Base-by-base conservation (phyloP, 2,888 invertebrate genomes). In the Polydrusus cervinus region DNA sequence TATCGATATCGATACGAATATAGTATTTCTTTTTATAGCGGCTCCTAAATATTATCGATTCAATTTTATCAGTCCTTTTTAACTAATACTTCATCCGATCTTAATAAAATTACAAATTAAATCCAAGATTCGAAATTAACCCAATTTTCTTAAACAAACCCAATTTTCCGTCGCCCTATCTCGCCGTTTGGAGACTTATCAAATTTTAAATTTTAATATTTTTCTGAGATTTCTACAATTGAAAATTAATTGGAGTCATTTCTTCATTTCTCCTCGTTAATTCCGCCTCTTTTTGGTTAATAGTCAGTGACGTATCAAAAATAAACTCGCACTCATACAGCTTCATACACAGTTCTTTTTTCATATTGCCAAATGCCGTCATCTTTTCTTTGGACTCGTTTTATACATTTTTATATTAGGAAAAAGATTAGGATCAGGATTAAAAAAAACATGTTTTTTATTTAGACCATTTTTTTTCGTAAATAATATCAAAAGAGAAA, bases 181-280 rank as follows among this genome's bases (percentile, higher is more conserved):
- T 75, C 74, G 14, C 14, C 60, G 40, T 38, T 60, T 34, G 65
- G 60, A 51, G 78, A 76, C 75, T 80, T 79, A 80, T 78, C 80
- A 78, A 81, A 83, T 83, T 84, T 85, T 81, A 83, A 85, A 86
- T 85, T 86, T 85, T 83, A 84, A 86, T 85, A 86, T 86, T 86
- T 87, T 86, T 86, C 84, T 82, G 80, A 80, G 85, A 85, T 84
- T 86, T 83, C 79, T 80, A 87, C 87, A 87, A 87, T 87, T 82
- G 86, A 83, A 84, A 86, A 85, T 86, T 87, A 87, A 87, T 87
- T 87, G 86, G 85, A 87, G 86, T 86, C 86, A 86, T 86, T 87
- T 86, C 86, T 81, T 82, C 81, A 81, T 78, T 80, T 79, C 79
- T 75, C 79, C 77, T 78, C 73, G 77, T 75, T 80, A 78, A 74